A percentile compares a stretch with the other conserved stretches of the same genome.
Conservation (phyloP, 1,140 invertebrate genomes). For the Drosophila ogumai region DNA sequence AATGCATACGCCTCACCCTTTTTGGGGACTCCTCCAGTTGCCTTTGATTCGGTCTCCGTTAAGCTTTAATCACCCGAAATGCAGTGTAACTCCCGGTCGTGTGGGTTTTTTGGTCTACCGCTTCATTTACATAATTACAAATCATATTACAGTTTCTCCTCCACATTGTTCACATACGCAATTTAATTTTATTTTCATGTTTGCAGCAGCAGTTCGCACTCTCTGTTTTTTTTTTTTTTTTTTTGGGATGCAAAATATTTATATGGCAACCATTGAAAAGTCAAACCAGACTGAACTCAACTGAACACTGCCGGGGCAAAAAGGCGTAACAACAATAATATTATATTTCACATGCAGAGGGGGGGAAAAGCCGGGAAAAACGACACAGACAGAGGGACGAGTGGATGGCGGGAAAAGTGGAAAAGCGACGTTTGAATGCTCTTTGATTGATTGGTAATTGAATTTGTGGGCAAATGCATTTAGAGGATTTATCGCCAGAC, state of each 20-base stretch:
- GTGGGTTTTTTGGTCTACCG: constrained; percentile 16
- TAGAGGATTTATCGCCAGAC: constrained; percentile 37
- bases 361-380: not conserved
- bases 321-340: constrained; percentile 50
- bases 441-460: constrained; percentile 54
- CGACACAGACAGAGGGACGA: not conserved
- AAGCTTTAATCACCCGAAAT: constrained; percentile 36
- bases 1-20: constrained; percentile 63
- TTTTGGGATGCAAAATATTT: constrained; percentile 59
- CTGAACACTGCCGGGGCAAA: constrained; percentile 17
- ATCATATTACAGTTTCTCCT: constrained; percentile 69
- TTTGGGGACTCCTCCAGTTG: constrained; percentile 3
- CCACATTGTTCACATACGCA: constrained; percentile 17
- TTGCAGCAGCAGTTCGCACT: constrained; percentile 5
- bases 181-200: constrained; percentile 56
- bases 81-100: constrained; percentile 17
- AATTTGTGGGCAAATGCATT: constrained; percentile 42
- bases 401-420: constrained; percentile 9
- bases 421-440: constrained; percentile 46
- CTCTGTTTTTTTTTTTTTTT: constrained; percentile 33
- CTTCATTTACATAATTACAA: constrained; percentile 80
- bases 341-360: constrained; percentile 31
- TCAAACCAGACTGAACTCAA: constrained; percentile 30
- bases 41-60: constrained; percentile 16
- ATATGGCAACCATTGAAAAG: constrained; percentile 75